Evolutionary conservation across 2,888 invertebrate species (phyloP).

Genomic region (Campoplex capitator): DNA sequence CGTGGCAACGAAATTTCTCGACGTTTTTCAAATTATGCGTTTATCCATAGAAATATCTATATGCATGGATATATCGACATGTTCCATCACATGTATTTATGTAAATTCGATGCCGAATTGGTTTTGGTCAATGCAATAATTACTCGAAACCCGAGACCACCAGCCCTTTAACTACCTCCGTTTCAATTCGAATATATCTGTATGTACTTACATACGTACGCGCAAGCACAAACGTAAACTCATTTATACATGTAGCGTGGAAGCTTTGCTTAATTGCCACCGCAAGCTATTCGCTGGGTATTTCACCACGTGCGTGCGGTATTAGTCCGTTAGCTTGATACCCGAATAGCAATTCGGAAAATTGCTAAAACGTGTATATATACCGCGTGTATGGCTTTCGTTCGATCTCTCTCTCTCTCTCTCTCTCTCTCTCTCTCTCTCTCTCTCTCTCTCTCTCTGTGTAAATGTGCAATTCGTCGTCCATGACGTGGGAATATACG

Average conservation of each 20-base stretch:
- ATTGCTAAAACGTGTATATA: constrained; percentile 58
- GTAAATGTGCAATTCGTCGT: background rate
- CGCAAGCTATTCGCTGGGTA: constrained; percentile 47
- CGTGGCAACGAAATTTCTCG: constrained; percentile 15
- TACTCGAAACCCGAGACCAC: constrained; percentile 45
- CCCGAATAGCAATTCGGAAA: constrained; percentile 55
- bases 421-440: background rate
- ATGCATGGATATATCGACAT: constrained; percentile 17
- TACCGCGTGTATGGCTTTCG: background rate
- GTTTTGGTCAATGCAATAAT: constrained; percentile 67
- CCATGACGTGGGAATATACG: background rate
- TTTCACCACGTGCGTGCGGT: constrained; percentile 47
- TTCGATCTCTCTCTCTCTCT: background rate
- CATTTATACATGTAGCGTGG: background rate
- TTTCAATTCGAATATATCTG: constrained; percentile 12
- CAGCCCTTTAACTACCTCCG: constrained; percentile 45
- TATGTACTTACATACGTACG: background rate
- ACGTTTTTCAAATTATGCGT: background rate
- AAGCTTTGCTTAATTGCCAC: constrained; percentile 65
- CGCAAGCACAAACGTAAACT: background rate
- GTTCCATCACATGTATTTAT: constrained; percentile 67
- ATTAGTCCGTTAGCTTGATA: constrained; percentile 51
- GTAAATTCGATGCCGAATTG: constrained; percentile 70
- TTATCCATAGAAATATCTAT: background rate
- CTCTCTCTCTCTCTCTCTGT: background rate